phyloP scores from a whole-genome alignment of 2,797 vertebrate genomes.

The Naso thynnoides region DNA sequence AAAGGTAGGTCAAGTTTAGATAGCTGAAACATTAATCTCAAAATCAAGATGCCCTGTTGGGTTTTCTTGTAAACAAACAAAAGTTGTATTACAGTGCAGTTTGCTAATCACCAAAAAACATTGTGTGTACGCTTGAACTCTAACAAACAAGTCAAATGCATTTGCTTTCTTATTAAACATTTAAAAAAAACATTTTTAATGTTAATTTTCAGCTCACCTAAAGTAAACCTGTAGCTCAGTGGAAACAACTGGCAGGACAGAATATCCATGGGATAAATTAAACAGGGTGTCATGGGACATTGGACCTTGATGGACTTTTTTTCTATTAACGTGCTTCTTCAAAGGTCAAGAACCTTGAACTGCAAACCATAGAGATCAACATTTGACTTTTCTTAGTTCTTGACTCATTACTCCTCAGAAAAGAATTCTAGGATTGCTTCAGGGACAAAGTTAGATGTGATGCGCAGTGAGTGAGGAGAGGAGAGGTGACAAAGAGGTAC shows the following conservation, averaged over 20 bases:
- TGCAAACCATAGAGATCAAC: background rate
- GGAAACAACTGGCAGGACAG: no score
- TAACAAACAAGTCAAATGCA: background rate
- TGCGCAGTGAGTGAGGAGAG: constrained; percentile 35
- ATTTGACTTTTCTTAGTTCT: constrained; percentile 1
- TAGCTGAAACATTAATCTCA: background rate
- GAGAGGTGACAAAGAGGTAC: constrained; percentile 42
- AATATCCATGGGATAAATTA: no score
- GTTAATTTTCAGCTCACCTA: no score
- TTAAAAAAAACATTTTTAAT: no score
- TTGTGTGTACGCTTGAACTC: background rate
- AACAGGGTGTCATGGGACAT: no score
- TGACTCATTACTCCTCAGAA: constrained; percentile 24
- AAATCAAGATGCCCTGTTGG: background rate
- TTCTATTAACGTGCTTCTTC: background rate
- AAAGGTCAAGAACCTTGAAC: constrained; percentile 8
- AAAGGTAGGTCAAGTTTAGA: background rate
- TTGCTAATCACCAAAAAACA: background rate
- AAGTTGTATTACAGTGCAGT: background rate
- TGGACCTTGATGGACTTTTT: background rate
- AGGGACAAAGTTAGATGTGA: constrained; percentile 31
- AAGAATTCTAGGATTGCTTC: constrained; percentile 19
- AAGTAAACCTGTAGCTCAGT: no score
- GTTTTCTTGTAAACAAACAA: background rate
- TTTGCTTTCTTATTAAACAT: background rate